A percentile compares a stretch with the other conserved stretches of the same genome.
These are phyloP conservation scores for Indri indri DNA, from an alignment of 2,113 vertebrate genomes.

Conservation along the genomic window DNA sequence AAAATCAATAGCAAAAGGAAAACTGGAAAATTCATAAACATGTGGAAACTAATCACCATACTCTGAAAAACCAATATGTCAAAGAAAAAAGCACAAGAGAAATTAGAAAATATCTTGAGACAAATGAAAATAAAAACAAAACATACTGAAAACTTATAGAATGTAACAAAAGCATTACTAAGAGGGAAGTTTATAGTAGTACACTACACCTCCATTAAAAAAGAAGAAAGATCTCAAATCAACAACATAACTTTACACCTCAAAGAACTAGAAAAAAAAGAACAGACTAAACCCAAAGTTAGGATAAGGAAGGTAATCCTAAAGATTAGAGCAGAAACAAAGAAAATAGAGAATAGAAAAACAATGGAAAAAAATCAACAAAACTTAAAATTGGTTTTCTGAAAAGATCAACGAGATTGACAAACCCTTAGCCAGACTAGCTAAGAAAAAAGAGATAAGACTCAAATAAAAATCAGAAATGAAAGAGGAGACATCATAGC, in stretches of 20 bases:
- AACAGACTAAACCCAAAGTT: neutral
- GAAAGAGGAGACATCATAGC: neutral
- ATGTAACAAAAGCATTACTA: neutral
- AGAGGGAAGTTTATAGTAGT: neutral
- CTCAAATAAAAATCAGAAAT: slow-evolving; percentile 7
- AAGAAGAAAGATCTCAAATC: neutral
- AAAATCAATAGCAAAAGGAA: neutral
- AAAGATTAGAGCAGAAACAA: neutral
- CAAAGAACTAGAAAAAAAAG: neutral
- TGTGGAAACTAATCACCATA: neutral
- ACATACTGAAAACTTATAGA: neutral
- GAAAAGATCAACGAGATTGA: slow-evolving; percentile 5
- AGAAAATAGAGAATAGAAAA: neutral
- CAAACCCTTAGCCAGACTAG: neutral
- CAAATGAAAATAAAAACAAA: neutral
- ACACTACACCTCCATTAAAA: neutral
- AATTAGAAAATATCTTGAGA: neutral
- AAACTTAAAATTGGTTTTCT: neutral
- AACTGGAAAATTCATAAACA: neutral
- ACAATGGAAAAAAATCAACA: neutral
- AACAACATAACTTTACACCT: neutral
- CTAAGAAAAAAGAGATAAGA: neutral
- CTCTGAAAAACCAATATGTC: neutral
- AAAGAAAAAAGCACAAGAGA: neutral
- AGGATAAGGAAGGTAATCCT: neutral